phyloP scores from a whole-genome alignment of 2,113 vertebrate genomes.

The Panurus biarmicus region DNA sequence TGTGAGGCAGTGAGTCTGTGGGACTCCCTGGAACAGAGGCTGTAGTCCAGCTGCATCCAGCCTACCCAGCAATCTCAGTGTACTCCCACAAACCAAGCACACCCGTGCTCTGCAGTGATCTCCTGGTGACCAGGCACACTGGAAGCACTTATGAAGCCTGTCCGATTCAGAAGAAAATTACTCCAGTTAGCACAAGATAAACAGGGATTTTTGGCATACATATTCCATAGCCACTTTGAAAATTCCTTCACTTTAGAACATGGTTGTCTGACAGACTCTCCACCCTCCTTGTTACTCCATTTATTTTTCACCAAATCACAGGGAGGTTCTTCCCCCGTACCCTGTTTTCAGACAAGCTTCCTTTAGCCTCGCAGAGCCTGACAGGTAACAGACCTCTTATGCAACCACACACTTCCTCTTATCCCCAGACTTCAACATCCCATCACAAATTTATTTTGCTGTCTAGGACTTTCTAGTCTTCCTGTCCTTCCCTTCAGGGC shows the following conservation, averaged over 20 bases:
- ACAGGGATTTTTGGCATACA: neutral
- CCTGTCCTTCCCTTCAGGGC: neutral
- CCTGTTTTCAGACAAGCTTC: neutral
- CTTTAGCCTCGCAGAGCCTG: neutral
- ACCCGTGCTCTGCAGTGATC: neutral
- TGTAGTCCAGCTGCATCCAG: neutral
- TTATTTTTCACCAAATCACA: neutral
- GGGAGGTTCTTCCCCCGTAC: neutral
- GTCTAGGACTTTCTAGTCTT: neutral
- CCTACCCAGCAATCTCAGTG: too few species aligned
- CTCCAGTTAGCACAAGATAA: neutral
- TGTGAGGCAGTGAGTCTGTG: too few species aligned
- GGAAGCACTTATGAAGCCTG: neutral
- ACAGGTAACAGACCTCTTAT: neutral
- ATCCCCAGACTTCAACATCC: neutral
- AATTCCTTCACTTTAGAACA: neutral
- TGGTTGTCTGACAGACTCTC: neutral
- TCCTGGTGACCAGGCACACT: neutral
- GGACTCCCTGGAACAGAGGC: neutral
- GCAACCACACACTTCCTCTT: neutral
- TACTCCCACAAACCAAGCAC: neutral
- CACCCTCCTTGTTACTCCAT: neutral
- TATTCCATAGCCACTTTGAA: neutral
- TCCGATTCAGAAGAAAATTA: neutral
- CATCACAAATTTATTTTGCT: neutral